Conservation (phyloP, 2,888 invertebrate species). For the Nomada flava region DNA sequence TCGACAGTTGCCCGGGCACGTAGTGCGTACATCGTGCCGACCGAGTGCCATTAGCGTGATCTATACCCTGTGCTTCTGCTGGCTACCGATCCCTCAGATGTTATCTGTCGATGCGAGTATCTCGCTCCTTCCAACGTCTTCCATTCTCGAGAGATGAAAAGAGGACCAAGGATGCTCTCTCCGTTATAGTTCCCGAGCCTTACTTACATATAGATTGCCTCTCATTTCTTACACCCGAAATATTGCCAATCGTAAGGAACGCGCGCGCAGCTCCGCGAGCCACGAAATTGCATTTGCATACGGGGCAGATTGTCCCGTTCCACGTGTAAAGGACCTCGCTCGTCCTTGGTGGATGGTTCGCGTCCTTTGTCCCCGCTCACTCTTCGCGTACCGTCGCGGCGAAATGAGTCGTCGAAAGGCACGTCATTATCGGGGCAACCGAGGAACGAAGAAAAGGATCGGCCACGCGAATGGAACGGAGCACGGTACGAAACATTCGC, state of each 20-base stretch:
- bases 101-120: slow-evolving; percentile 64
- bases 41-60: slow-evolving; percentile 82
- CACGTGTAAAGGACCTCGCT: slow-evolving; percentile 66
- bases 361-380: slow-evolving; percentile 54
- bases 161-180: slow-evolving; percentile 18
- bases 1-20: slow-evolving; percentile 48
- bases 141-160: slow-evolving; percentile 28
- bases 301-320: slow-evolving; percentile 73
- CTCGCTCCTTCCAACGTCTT: slow-evolving; percentile 42
- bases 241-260: slow-evolving; percentile 76
- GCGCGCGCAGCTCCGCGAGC: slow-evolving; percentile 45
- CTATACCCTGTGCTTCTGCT: slow-evolving; percentile 80
- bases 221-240: slow-evolving; percentile 77
- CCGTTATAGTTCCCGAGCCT: slow-evolving; percentile 66
- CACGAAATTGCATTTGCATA: slow-evolving; percentile 80
- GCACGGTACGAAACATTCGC: neutral
- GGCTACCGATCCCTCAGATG: slow-evolving; percentile 79
- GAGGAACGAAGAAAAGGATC: slow-evolving; percentile 12
- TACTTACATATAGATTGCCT: slow-evolving; percentile 83
- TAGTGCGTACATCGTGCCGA: slow-evolving; percentile 51
- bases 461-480: slow-evolving; percentile 18
- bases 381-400: slow-evolving; percentile 2
- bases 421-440: slow-evolving; percentile 56
- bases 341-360: slow-evolving; percentile 64
- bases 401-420: slow-evolving; percentile 58